These are phyloP conservation scores for Drosophila colorata DNA, from an alignment of 2,888 invertebrate genomes.

Conservation along the genomic window DNA sequence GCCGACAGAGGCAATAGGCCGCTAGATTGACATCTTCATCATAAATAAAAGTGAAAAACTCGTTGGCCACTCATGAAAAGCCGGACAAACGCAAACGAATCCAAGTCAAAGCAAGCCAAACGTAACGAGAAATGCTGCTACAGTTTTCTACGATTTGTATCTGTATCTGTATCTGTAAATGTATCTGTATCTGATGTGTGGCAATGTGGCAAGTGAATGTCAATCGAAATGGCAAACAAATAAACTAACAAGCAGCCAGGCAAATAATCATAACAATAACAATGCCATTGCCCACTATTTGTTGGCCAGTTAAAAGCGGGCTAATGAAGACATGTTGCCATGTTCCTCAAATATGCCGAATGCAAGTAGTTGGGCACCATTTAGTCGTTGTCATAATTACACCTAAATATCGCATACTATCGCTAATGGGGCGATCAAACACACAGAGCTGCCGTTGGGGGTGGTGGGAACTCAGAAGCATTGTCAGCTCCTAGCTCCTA, in stretches of 20 bases:
- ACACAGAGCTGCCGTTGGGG: slow-evolving; percentile 13
- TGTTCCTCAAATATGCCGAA: slow-evolving; percentile 10
- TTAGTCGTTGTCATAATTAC: slow-evolving; percentile 64
- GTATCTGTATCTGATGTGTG: slow-evolving; percentile 38
- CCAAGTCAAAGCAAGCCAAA: slow-evolving; percentile 23
- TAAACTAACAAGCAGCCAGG: slow-evolving; percentile 44
- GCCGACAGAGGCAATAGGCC: slow-evolving; percentile 62
- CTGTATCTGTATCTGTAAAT: slow-evolving; percentile 17
- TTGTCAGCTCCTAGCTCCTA: background rate
- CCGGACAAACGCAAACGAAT: slow-evolving; percentile 36
- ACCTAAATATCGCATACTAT: slow-evolving; percentile 68
- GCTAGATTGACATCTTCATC: slow-evolving; percentile 83
- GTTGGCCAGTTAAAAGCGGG: slow-evolving; percentile 31
- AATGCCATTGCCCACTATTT: slow-evolving; percentile 58
- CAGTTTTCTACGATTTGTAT: slow-evolving; percentile 59
- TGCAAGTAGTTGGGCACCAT: slow-evolving; percentile 1
- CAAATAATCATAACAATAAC: slow-evolving; percentile 72
- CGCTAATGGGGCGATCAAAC: slow-evolving; percentile 72
- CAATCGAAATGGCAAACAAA: slow-evolving; percentile 79
- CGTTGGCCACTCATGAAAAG: slow-evolving; percentile 44
- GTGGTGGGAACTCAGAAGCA: background rate
- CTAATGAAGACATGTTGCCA: slow-evolving; percentile 65
- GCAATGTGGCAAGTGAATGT: slow-evolving; percentile 74
- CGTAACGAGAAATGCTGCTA: slow-evolving; percentile 52
- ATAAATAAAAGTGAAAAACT: slow-evolving; percentile 83